A percentile compares a stretch with the other conserved stretches of the same genome.
Conservation (phyloP, 2,113 vertebrate species). For the Campylorhamphus procurvoides region DNA sequence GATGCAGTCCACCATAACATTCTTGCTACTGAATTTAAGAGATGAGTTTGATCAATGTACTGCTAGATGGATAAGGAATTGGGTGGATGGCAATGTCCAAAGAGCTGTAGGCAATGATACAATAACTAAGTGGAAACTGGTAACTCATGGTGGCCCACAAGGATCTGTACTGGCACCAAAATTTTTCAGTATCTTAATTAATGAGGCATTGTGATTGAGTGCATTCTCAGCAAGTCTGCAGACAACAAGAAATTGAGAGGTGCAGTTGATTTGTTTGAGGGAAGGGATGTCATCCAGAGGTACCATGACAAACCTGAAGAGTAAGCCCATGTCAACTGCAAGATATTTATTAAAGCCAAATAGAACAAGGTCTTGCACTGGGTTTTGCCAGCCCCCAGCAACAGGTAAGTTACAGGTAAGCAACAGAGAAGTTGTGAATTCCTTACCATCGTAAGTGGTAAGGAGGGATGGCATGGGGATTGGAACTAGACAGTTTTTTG, state of each 20-base stretch:
- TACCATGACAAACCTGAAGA: not conserved
- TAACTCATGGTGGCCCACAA: not conserved
- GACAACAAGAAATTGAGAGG: not conserved
- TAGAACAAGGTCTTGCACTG: not conserved
- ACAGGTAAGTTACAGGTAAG: too few species aligned
- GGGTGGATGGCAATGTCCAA: not conserved
- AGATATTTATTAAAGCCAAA: not conserved
- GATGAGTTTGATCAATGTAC: not conserved
- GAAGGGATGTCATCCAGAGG: not conserved
- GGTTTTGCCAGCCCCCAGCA: not conserved
- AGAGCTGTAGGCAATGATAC: not conserved
- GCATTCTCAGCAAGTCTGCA: not conserved
- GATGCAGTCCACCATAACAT: not conserved
- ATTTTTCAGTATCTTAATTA: not conserved
- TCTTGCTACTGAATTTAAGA: not conserved
- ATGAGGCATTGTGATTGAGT: too few species aligned
- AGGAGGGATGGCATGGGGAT: fast-evolving
- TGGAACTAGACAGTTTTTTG: not conserved
- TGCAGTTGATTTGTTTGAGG: not conserved
- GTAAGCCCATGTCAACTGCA: not conserved
- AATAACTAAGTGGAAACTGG: not conserved
- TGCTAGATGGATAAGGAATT: not conserved
- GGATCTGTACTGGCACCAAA: not conserved
- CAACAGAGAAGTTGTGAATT: not conserved
- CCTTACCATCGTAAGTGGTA: fast-evolving